Conservation (phyloP, 1,140 invertebrate genomes). For the Bombus huntii region DNA sequence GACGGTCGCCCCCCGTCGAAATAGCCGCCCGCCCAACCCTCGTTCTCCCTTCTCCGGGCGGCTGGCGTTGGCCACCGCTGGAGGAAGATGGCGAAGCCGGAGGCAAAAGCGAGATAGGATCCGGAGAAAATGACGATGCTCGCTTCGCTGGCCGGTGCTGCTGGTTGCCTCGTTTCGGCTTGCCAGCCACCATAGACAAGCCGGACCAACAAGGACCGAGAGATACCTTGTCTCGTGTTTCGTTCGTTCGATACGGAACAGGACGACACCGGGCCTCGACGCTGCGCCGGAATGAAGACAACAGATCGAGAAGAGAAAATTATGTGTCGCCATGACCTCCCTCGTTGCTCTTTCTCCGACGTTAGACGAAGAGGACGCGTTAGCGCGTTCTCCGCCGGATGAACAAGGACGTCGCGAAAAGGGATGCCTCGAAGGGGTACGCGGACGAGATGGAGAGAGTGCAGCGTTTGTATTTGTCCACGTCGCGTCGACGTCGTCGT, state of each 20-base stretch:
- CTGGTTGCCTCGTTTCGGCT: neutral
- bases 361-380: neutral
- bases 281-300: neutral
- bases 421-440: neutral
- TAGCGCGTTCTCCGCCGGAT: neutral
- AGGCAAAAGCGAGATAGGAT: constrained; percentile 39
- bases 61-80: constrained; percentile 42
- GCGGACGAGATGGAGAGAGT: neutral
- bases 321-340: neutral
- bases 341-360: neutral
- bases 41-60: constrained; percentile 48
- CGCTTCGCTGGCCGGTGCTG: neutral
- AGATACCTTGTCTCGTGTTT: neutral
- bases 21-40: constrained; percentile 38
- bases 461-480: neutral
- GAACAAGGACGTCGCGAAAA: neutral
- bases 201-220: neutral
- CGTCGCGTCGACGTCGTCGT: constrained; percentile 7
- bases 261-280: neutral
- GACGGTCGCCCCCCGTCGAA: constrained; percentile 27
- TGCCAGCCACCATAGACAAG: neutral
- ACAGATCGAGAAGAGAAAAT: neutral
- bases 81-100: constrained; percentile 62
- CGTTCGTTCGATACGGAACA: neutral
- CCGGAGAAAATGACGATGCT: constrained; percentile 23